phyloP scores from a whole-genome alignment of 2,113 vertebrate species.

The Lathamus discolor region DNA sequence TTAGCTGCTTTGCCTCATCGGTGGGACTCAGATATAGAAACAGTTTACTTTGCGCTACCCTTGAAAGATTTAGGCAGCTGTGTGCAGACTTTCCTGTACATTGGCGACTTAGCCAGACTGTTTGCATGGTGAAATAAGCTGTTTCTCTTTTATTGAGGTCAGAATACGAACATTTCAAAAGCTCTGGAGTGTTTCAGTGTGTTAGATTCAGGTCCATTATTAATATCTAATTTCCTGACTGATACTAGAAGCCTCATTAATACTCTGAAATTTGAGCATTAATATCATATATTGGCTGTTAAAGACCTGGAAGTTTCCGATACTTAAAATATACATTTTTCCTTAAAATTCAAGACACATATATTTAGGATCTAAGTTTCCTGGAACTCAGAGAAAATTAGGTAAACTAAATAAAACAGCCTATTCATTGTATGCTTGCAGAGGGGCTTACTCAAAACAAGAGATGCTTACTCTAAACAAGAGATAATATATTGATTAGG shows the following conservation, averaged over 20 bases:
- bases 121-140: neutral
- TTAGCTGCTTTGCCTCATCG: neutral
- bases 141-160: neutral
- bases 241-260: slow-evolving; percentile 54
- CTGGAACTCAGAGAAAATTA: slow-evolving; percentile 48
- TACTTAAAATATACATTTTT: slow-evolving; percentile 50
- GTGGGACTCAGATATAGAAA: neutral
- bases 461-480: slow-evolving; percentile 58
- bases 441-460: slow-evolving; percentile 51
- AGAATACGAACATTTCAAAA: neutral
- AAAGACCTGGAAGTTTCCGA: slow-evolving; percentile 67
- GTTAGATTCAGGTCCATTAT: slow-evolving; percentile 41
- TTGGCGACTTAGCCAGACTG: neutral
- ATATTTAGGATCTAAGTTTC: slow-evolving; percentile 31
- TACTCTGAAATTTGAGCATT: slow-evolving; percentile 50
- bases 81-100: neutral
- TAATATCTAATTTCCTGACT: slow-evolving; percentile 61
- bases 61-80: neutral
- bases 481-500: slow-evolving; percentile 59
- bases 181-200: neutral
- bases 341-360: slow-evolving; percentile 39
- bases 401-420: slow-evolving; percentile 35
- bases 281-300: slow-evolving; percentile 60
- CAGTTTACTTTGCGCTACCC: neutral
- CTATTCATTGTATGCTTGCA: slow-evolving; percentile 34